These are phyloP conservation scores for Pteropus alecto DNA, from an alignment of 2,113 vertebrate genomes.

Conservation along the genomic window DNA sequence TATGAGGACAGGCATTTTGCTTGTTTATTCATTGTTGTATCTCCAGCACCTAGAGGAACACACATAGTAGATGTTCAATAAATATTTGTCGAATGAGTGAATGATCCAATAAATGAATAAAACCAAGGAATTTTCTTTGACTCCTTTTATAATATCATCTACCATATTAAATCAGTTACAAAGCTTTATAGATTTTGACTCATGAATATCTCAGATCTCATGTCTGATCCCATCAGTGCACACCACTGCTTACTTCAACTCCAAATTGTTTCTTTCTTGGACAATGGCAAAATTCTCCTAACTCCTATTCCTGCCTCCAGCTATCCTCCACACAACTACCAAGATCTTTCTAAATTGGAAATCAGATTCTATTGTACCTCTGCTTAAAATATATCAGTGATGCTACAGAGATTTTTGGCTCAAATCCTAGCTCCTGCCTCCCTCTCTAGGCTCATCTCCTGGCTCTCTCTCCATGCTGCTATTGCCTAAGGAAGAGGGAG, in stretches of 20 bases:
- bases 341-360: not conserved
- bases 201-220: not conserved
- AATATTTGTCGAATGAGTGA: constrained; percentile 11
- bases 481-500: not conserved
- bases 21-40: not conserved
- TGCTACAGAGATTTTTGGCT: not conserved
- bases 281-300: not conserved
- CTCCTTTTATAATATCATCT: not conserved
- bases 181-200: not conserved
- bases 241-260: not conserved
- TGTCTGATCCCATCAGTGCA: not conserved
- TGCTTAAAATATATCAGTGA: not conserved
- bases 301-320: not conserved
- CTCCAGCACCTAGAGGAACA: not conserved
- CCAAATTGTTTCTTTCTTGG: not conserved
- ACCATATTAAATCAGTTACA: not conserved
- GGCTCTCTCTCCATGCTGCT: not conserved
- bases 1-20: not conserved
- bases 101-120: not conserved
- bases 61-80: not conserved
- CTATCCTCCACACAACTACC: not conserved
- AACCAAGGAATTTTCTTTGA: not conserved
- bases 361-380: not conserved
- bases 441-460: not conserved
- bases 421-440: not conserved